Evolutionary conservation across 2,888 invertebrate genomes (phyloP).

Genomic region (Rotaria socialis): DNA sequence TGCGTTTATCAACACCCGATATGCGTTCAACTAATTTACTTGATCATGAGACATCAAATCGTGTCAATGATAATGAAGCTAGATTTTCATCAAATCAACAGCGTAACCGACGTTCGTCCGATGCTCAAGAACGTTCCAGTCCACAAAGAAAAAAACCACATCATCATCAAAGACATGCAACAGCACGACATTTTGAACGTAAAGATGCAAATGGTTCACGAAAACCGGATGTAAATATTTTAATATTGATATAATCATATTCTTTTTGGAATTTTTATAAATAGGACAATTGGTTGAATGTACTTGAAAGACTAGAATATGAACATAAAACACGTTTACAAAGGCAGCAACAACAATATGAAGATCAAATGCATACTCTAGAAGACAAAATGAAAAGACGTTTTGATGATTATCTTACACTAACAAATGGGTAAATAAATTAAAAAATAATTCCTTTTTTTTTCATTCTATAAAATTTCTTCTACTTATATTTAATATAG

Average conservation of each 20-base stretch:
- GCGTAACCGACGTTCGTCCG: neutral
- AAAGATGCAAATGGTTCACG: neutral
- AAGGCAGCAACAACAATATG: neutral
- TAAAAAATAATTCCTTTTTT: too few relatives aligned
- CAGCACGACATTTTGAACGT: neutral
- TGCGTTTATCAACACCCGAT: neutral
- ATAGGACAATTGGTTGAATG: neutral
- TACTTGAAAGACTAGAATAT: slow-evolving; percentile 8
- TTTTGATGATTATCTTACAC: neutral
- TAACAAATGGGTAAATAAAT: neutral
- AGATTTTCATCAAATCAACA: neutral
- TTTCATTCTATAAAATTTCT: too few relatives aligned
- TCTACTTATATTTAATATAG: neutral
- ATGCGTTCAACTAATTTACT: neutral
- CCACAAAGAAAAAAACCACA: neutral
- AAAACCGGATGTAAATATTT: neutral
- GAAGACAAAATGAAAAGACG: slow-evolving; percentile 31
- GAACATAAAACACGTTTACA: slow-evolving; percentile 17
- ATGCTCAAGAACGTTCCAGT: neutral
- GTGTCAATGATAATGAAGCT: neutral
- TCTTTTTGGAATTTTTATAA: neutral
- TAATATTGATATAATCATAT: too few relatives aligned
- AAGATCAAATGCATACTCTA: neutral
- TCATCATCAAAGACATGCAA: neutral
- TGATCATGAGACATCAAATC: neutral